Evolutionary conservation across 2,888 invertebrate genomes (phyloP).

Genomic region (Dolomedes plantarius): DNA sequence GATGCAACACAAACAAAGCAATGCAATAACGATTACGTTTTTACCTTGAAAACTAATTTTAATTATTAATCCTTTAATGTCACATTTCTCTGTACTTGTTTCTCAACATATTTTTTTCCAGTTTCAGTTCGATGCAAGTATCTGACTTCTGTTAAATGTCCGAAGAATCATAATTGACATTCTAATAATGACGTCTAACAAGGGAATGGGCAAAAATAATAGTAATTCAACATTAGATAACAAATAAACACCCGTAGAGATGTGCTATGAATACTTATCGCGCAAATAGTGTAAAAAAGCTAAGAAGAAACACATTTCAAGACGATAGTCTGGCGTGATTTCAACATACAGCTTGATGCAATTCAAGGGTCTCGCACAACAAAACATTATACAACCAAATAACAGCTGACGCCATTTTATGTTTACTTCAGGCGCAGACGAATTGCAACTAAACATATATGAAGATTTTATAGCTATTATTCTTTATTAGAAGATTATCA

Average conservation of each 20-base stretch:
- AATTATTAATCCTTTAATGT: background rate
- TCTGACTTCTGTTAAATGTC: slow-evolving; percentile 37
- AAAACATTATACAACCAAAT: background rate
- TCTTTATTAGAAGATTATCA: too few relatives aligned
- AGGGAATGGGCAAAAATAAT: slow-evolving; percentile 18
- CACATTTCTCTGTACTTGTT: background rate
- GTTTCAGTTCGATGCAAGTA: too few relatives aligned
- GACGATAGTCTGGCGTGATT: too few relatives aligned
- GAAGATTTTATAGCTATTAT: too few relatives aligned
- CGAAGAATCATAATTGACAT: slow-evolving; percentile 42
- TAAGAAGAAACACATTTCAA: too few relatives aligned
- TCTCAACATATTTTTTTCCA: too few relatives aligned
- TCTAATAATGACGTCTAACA: slow-evolving; percentile 28
- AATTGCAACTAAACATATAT: background rate
- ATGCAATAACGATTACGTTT: too few relatives aligned
- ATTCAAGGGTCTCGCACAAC: background rate
- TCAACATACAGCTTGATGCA: background rate
- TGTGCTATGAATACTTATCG: too few relatives aligned
- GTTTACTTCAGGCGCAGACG: slow-evolving; percentile 19
- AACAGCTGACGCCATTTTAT: slow-evolving; percentile 59
- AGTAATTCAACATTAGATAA: background rate
- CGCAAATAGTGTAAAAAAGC: too few relatives aligned
- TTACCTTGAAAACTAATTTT: background rate
- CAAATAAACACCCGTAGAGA: background rate
- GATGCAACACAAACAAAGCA: too few relatives aligned